Evolutionary conservation across 2,888 invertebrate genomes (phyloP), one percentile per base, ranked within the genome.

Genomic region (Zonitis immaculata): DNA sequence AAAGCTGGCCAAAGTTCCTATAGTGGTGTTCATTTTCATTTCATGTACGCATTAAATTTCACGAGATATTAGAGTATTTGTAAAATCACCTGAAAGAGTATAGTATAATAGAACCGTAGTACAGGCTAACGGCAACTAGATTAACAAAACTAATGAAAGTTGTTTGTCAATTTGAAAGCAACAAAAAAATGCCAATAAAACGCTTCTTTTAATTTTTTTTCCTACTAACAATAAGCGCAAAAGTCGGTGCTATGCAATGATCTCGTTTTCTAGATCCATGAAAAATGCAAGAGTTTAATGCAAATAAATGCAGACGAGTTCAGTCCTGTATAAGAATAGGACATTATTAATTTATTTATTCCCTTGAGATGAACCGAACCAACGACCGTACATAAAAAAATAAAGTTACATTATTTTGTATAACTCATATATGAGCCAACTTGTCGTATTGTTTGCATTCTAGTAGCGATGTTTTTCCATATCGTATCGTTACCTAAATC

Each of bases 311-410:
- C 66, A 67, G 66, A 65, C 65, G 60, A 62, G 63, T 62, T 59
- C 57, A 63, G 60, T 55, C 63, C 60, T 62, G 65, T 65, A 54
- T 59, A 59, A 61, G 55, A 56, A 57, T 57, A 58, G 58, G 59
- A 61, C 65, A 69, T 70, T 69, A 71, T 70, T 72, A 70, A 71
- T 70, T 70, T 70, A 70, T 70, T 69, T 69, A 67, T 67, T 66
- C 66, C 66, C 69, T 56, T 54, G 62, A 58, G 61, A 62, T 39
- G 28, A 56, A 47, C 57, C 57, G 57, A 65, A 60, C 63, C 65
- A 66, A 64, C 68, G 64, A 68, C 66, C 66, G 67, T 64, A 63
- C n/a, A n/a, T 9, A 9, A 59, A 64, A 69, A 66, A 65, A 67
- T 66, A 68, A 66, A 66, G 65, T 56, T 53, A 30, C 16, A 3